phyloP scores from a whole-genome alignment of 2,113 vertebrate species.

The Clinocottus analis region DNA sequence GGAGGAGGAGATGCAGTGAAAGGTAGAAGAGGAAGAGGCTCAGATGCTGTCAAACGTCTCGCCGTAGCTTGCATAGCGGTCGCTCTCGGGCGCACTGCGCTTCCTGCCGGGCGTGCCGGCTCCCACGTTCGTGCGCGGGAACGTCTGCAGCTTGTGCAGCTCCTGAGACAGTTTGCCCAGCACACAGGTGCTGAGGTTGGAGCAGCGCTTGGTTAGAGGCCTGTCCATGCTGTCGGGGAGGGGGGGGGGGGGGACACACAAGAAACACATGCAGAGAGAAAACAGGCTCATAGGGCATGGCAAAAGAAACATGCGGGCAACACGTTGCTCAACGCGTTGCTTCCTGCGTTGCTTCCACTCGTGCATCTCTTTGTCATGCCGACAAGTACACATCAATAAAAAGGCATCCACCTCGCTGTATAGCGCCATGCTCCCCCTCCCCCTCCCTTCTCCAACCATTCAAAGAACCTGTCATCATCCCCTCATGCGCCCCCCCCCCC shows the following conservation, averaged over 20 bases:
- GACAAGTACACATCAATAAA: conserved; percentile 3
- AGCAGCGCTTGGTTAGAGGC: conserved; percentile 91
- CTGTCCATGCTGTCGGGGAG: conserved; percentile 87
- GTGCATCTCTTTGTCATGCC: conserved; percentile 68
- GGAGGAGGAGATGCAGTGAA: conserved; percentile 24
- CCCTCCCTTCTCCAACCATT: conserved; percentile 6
- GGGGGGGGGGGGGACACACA: conserved; percentile 77
- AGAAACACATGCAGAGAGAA: conserved; percentile 87
- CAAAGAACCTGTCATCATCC: conserved; percentile 42
- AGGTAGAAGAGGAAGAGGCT: conserved; percentile 36
- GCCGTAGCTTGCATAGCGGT: conserved; percentile 84
- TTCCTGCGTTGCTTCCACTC: too few species aligned
- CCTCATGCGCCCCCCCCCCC: conserved; percentile 51
- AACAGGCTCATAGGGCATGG: conserved; percentile 76
- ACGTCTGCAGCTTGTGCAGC: conserved; percentile 91
- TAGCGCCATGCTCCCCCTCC: conserved; percentile 58
- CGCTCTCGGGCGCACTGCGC: conserved; percentile 85
- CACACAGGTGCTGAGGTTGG: conserved; percentile 93
- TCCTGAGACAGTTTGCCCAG: conserved; percentile 91
- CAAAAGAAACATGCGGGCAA: conserved; percentile 68
- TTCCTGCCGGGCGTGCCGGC: conserved; percentile 92
- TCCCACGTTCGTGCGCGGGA: conserved; percentile 91
- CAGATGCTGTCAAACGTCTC: conserved; percentile 84
- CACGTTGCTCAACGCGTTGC: neutral
- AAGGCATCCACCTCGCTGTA: neutral